Percentiles rank a stretch among this genome's conserved stretches.
phyloP scores from a whole-genome alignment of 2,888 invertebrate genomes.

The Branchellion lobata region DNA sequence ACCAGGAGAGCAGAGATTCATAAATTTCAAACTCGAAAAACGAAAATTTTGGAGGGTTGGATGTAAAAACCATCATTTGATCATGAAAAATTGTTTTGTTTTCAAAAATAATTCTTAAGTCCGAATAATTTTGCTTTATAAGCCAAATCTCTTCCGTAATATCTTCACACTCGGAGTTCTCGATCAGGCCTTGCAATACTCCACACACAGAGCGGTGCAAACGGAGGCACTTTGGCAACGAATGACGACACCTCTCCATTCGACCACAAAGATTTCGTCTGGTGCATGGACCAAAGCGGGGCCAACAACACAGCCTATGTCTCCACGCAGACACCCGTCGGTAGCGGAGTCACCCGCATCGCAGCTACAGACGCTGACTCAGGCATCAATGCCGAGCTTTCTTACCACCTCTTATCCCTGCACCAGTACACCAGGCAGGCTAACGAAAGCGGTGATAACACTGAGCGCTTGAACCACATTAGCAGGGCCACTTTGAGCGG shows the following conservation, averaged over 20 bases:
- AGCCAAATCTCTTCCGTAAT: no score
- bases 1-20: no score
- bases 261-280: neutral
- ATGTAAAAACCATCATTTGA: no score
- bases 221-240: no score
- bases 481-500: neutral
- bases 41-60: no score
- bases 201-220: no score
- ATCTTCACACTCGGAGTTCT: no score
- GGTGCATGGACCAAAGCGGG: constrained; percentile 14
- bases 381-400: constrained; percentile 32
- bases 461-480: neutral
- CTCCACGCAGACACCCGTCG: constrained; percentile 25
- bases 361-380: constrained; percentile 33
- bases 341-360: constrained; percentile 15
- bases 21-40: no score
- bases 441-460: neutral
- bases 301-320: constrained; percentile 37
- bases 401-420: constrained; percentile 10
- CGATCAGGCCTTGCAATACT: no score
- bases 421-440: neutral
- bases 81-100: no score
- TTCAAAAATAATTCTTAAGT: no score
- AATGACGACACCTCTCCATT: neutral
- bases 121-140: no score